These are phyloP conservation scores for Callithrix jacchus DNA, from an alignment of 2,113 vertebrate genomes.

Conservation along the genomic window DNA sequence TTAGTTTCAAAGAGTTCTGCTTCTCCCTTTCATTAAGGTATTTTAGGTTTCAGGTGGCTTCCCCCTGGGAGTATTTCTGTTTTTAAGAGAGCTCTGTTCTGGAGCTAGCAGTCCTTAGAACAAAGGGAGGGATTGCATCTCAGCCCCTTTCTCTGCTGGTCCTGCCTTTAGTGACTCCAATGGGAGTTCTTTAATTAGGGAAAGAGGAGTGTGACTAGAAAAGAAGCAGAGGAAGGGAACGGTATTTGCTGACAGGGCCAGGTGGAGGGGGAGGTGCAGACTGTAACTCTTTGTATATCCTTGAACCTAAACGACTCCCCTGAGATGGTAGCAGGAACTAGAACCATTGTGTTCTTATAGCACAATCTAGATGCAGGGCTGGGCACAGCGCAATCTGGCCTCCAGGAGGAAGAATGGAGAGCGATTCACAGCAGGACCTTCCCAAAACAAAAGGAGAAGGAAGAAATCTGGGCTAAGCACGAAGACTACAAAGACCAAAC, in stretches of 20 bases:
- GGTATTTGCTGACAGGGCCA: background rate
- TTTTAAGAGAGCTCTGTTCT: background rate
- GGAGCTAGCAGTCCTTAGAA: slow-evolving; percentile 2
- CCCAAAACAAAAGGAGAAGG: slow-evolving; percentile 54
- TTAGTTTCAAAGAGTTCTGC: background rate
- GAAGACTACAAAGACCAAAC: background rate
- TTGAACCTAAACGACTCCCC: slow-evolving; percentile 35
- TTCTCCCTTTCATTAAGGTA: background rate
- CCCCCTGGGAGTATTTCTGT: background rate
- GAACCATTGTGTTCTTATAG: slow-evolving; percentile 27
- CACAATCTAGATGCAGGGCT: slow-evolving; percentile 8
- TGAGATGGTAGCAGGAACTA: slow-evolving; percentile 26
- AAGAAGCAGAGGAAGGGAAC: background rate
- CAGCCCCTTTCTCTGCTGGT: background rate
- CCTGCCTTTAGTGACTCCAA: background rate
- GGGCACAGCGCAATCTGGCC: background rate
- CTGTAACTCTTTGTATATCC: background rate
- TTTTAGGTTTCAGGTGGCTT: slow-evolving; percentile 28
- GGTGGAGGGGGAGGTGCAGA: background rate
- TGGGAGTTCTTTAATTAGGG: background rate
- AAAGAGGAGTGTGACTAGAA: background rate
- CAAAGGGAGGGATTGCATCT: background rate
- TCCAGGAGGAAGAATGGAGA: slow-evolving; percentile 8
- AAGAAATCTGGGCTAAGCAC: background rate
- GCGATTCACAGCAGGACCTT: background rate